Evolutionary conservation across 2,113 vertebrate species (phyloP), one percentile per base, ranked within the genome.

Genomic region (Ammospiza nelsoni): DNA sequence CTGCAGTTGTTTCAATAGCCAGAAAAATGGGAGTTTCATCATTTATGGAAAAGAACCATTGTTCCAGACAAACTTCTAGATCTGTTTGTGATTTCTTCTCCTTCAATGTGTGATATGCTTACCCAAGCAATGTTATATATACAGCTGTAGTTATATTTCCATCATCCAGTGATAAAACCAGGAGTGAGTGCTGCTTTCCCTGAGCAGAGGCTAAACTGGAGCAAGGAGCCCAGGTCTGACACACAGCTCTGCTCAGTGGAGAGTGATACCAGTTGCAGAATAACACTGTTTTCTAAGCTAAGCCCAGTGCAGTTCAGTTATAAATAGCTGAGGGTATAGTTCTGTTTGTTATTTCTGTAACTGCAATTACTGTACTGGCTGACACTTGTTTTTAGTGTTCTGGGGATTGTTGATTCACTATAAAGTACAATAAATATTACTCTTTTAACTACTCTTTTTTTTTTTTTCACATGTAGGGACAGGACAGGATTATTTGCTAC

Each of bases 331-430:
- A 67, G 39, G 22, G 15, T 48, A 46, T 54, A 23, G 21, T 27
- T 89, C 39, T 81, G 43, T 71, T 90, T 66, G 37, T 80, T 93
- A 44, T 78, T 95, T 86, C 91, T 81, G 55, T 61, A 75, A 25
- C 57, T 72, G n/a, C 55, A 81, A 73, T 78, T 89, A 57, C 68
- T 86, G 12, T 28, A 44, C 33, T 21, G 59, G n/a, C 55, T 79
- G 81, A 43, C 27, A 23, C 29, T n/a, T 48, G 8, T 10, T 88
- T 73, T 86, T 41, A 62, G 46, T n/a, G 29, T 75, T 76, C 86
- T 83, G 33, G 31, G 33, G 83, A 74, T 83, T 65, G 73, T 76
- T 51, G 72, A 31, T 37, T 31, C 3, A 9, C 55, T 65, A 51
- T 39, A 43, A 62, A 85, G 33, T 29, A 71, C 33, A 41, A 84